Evolutionary conservation across 2,888 invertebrate genomes (phyloP).

Genomic region (Eustalomyia histrio): DNA sequence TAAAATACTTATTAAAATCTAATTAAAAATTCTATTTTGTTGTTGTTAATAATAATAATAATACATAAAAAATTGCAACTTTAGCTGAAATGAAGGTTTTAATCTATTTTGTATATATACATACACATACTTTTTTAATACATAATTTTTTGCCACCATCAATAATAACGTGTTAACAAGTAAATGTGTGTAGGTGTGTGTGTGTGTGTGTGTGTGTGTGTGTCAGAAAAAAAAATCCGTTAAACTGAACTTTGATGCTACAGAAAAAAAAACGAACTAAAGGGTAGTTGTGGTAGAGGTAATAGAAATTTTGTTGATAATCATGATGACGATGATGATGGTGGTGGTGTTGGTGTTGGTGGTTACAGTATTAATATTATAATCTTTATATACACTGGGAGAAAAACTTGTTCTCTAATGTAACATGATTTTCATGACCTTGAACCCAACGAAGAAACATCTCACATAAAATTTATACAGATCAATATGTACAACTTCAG

Average conservation of each 20-base stretch:
- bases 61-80: slow-evolving; percentile 12
- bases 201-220: not conserved
- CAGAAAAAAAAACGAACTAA: not conserved
- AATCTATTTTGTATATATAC: slow-evolving; percentile 31
- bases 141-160: slow-evolving; percentile 10
- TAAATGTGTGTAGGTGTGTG: not conserved
- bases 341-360: slow-evolving; percentile 18
- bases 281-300: slow-evolving; percentile 4
- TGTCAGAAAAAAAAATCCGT: not conserved
- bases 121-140: not conserved
- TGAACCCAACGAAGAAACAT: too few relatives aligned
- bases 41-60: slow-evolving; percentile 14
- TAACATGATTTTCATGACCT: too few relatives aligned
- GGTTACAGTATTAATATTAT: slow-evolving; percentile 61
- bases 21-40: slow-evolving; percentile 62
- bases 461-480: too few relatives aligned
- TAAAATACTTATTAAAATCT: slow-evolving; percentile 62
- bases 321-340: not conserved
- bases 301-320: not conserved
- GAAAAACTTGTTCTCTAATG: not conserved
- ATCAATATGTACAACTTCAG: too few relatives aligned
- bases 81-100: slow-evolving; percentile 18
- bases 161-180: slow-evolving; percentile 49
- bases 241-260: not conserved
- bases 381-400: slow-evolving; percentile 37